Percentiles rank a stretch among this genome's conserved stretches.
These are phyloP conservation scores for Bibio marci DNA, from an alignment of 2,888 invertebrate species.

Conservation along the genomic window DNA sequence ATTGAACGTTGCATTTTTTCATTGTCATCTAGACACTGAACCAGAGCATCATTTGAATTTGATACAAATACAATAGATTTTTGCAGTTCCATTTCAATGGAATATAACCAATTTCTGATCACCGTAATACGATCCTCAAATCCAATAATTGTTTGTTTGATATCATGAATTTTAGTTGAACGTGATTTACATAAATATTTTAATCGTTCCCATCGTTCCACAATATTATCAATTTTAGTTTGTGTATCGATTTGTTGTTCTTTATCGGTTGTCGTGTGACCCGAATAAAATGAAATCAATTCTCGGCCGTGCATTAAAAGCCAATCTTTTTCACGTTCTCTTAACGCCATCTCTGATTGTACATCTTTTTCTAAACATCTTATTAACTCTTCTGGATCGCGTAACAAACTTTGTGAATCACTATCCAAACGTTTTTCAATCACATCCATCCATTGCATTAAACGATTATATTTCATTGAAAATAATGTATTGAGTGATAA, in stretches of 20 bases:
- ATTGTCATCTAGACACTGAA: conserved; percentile 50
- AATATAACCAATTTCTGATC: conserved; percentile 53
- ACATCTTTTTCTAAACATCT: conserved; percentile 56
- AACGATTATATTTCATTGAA: conserved; percentile 43
- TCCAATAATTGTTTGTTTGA: conserved; percentile 49
- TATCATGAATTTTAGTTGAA: conserved; percentile 52
- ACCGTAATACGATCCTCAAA: conserved; percentile 55
- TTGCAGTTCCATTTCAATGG: conserved; percentile 50
- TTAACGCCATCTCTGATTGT: conserved; percentile 54
- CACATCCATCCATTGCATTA: conserved; percentile 52
- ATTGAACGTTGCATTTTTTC: conserved; percentile 57
- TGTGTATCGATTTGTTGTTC: conserved; percentile 39
- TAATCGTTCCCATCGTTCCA: conserved; percentile 50
- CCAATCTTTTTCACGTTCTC: conserved; percentile 67
- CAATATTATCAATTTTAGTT: conserved; percentile 38
- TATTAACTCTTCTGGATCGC: conserved; percentile 56
- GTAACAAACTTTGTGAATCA: conserved; percentile 33
- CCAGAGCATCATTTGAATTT: conserved; percentile 26
- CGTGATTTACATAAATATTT: conserved; percentile 45
- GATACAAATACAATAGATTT: conserved; percentile 43
- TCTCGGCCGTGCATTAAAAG: conserved; percentile 47
- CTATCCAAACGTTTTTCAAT: conserved; percentile 47
- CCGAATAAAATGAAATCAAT: conserved; percentile 40
- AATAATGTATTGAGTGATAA: conserved; percentile 54
- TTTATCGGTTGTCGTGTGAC: conserved; percentile 42